phyloP scores from a whole-genome alignment of 2,113 vertebrate genomes.

The Pangasianodon hypophthalmus region DNA sequence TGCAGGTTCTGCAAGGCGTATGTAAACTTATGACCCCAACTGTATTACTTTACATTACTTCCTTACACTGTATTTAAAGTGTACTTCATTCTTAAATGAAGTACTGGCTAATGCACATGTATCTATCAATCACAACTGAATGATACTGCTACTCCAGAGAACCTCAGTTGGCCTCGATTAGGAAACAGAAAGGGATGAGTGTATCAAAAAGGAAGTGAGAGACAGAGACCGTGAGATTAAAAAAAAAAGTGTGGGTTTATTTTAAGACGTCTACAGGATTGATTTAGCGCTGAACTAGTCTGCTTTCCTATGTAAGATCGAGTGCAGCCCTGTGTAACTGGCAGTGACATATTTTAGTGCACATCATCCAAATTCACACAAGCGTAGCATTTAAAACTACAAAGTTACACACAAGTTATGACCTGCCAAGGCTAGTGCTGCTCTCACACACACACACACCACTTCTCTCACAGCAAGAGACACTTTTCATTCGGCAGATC shows the following conservation, averaged over 20 bases:
- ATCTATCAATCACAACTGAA: not conserved
- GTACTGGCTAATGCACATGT: not conserved
- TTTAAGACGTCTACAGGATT: conserved; percentile 41
- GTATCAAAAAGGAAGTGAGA: not conserved
- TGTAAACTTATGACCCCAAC: too few species aligned
- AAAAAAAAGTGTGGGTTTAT: conserved; percentile 30
- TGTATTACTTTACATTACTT: not conserved
- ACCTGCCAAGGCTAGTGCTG: not conserved
- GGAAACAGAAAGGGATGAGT: not conserved
- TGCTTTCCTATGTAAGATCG: not conserved
- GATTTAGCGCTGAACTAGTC: conserved; percentile 23
- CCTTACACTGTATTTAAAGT: not conserved
- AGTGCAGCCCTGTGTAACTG: not conserved
- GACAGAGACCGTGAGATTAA: not conserved
- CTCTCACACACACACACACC: not conserved
- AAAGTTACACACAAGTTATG: not conserved
- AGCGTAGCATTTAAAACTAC: not conserved
- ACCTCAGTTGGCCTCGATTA: not conserved
- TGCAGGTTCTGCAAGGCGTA: too few species aligned
- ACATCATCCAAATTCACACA: not conserved
- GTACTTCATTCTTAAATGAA: not conserved
- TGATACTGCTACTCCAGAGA: not conserved
- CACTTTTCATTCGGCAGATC: not conserved
- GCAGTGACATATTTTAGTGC: not conserved
- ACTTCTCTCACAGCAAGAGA: not conserved